Evolutionary conservation across 2,113 vertebrate genomes (phyloP).

Genomic region (Neogale vison): DNA sequence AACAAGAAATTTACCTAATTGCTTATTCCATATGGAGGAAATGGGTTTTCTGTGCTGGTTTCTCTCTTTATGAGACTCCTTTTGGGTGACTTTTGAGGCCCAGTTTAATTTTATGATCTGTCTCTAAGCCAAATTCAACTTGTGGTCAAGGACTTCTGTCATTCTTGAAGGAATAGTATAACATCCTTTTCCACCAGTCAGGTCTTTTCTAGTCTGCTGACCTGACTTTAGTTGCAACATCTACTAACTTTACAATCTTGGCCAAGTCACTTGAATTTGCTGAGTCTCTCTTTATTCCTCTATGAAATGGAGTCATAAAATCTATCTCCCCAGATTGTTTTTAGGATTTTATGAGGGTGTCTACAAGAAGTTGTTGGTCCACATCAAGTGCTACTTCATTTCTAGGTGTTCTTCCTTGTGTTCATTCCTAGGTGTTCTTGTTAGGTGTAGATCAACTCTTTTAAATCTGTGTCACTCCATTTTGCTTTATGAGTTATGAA

Average conservation of each 20-base stretch:
- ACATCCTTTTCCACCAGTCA: no score
- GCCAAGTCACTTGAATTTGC: not conserved
- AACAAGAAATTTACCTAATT: conserved; percentile 77
- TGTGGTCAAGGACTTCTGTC: conserved; percentile 3
- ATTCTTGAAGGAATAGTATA: conserved; percentile 23
- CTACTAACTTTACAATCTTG: not conserved
- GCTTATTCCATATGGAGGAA: conserved; percentile 68
- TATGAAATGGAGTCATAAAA: not conserved
- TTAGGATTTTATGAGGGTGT: no score
- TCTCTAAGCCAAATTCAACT: conserved; percentile 15
- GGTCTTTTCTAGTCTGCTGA: not conserved
- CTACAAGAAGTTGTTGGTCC: not conserved
- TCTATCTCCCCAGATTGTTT: not conserved
- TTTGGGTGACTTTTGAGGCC: conserved; percentile 52
- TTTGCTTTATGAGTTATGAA: not conserved
- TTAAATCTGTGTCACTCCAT: not conserved
- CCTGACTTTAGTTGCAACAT: not conserved
- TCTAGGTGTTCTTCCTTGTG: not conserved
- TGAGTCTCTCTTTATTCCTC: not conserved
- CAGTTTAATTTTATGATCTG: conserved; percentile 46
- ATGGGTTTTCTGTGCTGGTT: conserved; percentile 29
- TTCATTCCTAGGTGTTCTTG: not conserved
- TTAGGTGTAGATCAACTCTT: not conserved
- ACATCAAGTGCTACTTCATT: accelerated
- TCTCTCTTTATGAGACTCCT: not conserved